phyloP scores from a whole-genome alignment of 1,140 invertebrate genomes.

The Drosophila baimaii region DNA sequence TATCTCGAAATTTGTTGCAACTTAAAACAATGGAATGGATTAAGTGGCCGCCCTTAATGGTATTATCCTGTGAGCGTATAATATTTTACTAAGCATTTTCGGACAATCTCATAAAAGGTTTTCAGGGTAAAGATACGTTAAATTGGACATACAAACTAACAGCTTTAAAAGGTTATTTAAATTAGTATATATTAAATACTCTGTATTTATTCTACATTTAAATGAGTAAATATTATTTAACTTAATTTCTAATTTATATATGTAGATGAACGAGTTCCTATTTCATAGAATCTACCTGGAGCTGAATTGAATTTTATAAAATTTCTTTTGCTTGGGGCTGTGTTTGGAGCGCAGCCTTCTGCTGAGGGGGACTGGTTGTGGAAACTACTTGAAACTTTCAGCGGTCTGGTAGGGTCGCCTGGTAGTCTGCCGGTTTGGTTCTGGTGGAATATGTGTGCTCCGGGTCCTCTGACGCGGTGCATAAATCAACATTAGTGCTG shows the following conservation, averaged over 20 bases:
- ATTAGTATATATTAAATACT: no score
- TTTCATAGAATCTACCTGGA: background rate
- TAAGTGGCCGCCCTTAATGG: no score
- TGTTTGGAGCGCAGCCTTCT: background rate
- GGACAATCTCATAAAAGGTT: no score
- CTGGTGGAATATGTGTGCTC: background rate
- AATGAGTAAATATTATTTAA: no score
- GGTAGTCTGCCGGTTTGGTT: slow-evolving; percentile 58
- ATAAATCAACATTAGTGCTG: slow-evolving; percentile 75
- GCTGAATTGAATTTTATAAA: background rate
- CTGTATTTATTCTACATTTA: no score
- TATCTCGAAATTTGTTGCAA: slow-evolving; percentile 43
- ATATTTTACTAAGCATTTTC: no score
- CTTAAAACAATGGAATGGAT: no score
- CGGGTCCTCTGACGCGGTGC: slow-evolving; percentile 30
- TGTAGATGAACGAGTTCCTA: no score
- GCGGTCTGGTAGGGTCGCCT: slow-evolving; percentile 40
- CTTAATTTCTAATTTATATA: no score
- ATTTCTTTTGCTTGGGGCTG: background rate
- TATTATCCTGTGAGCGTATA: no score
- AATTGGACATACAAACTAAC: no score
- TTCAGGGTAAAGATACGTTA: background rate
- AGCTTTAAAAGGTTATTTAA: no score
- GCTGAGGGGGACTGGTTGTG: background rate
- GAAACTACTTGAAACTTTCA: slow-evolving; percentile 66